Base-by-base conservation (phyloP, 2,113 vertebrate species). In the Pampusana beccarii region DNA sequence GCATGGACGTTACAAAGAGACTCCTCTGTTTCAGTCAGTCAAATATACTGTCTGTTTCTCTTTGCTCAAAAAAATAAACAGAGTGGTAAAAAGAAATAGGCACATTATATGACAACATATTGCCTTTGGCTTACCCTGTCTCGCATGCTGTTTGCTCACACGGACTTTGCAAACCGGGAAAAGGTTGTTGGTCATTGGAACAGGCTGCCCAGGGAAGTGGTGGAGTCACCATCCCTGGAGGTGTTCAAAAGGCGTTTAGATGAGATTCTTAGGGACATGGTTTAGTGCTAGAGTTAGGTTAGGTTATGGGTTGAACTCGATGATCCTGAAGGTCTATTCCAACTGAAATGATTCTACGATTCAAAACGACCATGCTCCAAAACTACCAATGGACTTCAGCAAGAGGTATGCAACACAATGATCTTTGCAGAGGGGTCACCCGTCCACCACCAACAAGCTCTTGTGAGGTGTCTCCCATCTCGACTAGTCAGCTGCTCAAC, bases 391-490 rank as follows among this genome's bases (percentile, higher is more conserved):
- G 44, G 44, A 46, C 18, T 46, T 46, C 44, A 46, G 44, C 44
- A 46, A 46, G 44, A 46, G 44, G 44, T 46, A 46, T 9, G 18
- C 44, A 46, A 46, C 44, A 20, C 10, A 6, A 19, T 7, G 4
- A n/a, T n/a, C 56, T 2, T 44, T 53, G 36, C 48, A 65, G 36
- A 62, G 9, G 14, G 87, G 21, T 34, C 36, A 48, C 6, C 5
- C 0, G 0, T 38, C 67, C 23, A 48, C 8, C n/a, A 28, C 5
- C 0, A 0, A 42, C 0, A 2, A n/a, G 7, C 3, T 28, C 16
- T 70, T 44, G 20, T 13, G 19, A 74, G 38, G 5, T 40, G 29
- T 21, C 14, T 38, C 21, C 36, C n/a, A n/a, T 54, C 77, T 70
- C 3, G 1, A 11, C 46, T 70, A 50, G 17, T 38, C 64, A 69